phyloP scores from a whole-genome alignment of 2,888 invertebrate genomes.

The Shargacucullia verbasci region DNA sequence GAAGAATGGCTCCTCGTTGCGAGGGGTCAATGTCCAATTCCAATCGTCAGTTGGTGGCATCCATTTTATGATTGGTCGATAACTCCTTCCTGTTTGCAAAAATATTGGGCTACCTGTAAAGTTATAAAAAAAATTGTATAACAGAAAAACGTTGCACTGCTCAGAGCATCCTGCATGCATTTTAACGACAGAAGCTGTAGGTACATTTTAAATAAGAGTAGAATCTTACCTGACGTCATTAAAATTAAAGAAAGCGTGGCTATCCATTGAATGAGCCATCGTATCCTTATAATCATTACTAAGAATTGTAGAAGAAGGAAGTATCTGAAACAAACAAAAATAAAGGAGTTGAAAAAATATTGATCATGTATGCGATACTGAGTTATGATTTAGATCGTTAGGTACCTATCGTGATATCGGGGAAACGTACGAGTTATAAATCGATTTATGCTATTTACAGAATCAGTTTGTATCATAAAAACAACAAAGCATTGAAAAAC shows the following conservation, averaged over 20 bases:
- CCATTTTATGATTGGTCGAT: slow-evolving; percentile 84
- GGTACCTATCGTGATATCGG: neutral
- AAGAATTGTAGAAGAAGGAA: slow-evolving; percentile 61
- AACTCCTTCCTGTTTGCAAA: slow-evolving; percentile 71
- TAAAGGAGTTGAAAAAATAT: slow-evolving; percentile 21
- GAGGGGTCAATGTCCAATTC: slow-evolving; percentile 80
- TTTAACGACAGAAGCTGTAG: neutral
- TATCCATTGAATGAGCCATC: slow-evolving; percentile 76
- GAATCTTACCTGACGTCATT: slow-evolving; percentile 74
- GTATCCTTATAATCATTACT: slow-evolving; percentile 84
- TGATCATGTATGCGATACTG: neutral
- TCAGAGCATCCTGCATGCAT: neutral
- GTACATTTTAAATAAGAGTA: too few relatives aligned
- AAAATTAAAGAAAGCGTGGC: slow-evolving; percentile 61
- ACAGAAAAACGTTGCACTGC: neutral
- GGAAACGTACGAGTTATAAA: neutral
- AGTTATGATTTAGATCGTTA: slow-evolving; percentile 4
- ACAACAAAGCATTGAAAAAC: neutral
- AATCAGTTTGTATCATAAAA: neutral
- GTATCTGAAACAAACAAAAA: slow-evolving; percentile 73
- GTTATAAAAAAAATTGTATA: slow-evolving; percentile 19
- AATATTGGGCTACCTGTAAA: slow-evolving; percentile 84
- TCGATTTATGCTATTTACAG: too few relatives aligned
- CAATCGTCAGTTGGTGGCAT: slow-evolving; percentile 83
- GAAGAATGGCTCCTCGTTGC: slow-evolving; percentile 81